Evolutionary conservation across 2,888 invertebrate species (phyloP), one percentile per base, ranked within the genome.

Genomic region (Troilus luridus): DNA sequence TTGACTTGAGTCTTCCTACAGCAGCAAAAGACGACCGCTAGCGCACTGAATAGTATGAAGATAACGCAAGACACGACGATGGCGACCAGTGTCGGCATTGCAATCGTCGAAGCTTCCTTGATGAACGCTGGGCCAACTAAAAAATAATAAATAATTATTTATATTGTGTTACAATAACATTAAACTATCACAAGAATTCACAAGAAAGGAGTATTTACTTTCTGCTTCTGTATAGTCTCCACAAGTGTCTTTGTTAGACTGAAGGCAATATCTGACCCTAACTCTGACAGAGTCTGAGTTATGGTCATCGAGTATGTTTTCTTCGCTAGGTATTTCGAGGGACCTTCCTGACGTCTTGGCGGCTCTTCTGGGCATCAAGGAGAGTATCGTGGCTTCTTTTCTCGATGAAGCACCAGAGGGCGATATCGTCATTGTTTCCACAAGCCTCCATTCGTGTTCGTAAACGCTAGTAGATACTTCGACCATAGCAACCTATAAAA

Each of bases 181-280:
- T 41, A 17, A 41, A 3, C 1, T 17, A 24, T 17, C 41, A 2
- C 3, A 62, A 60, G 9, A 9, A n/a, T 67, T 64, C 8, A 11
- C 2, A n/a, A n/a, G 64, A 64, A 56, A 67, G n/a, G 8, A 67
- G 24, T 91, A 96, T 97, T 97, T 94, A 97, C 97, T 96, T 93
- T 97, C 97, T 58, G 98, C 98, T 93, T 97, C 97, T 0, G 96
- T 95, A 94, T 97, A 97, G 81, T 97, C 97, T 60, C 98, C 97
- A 94, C 98, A 98, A 93, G 97, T 96, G 91, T 97, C 97, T 90
- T 96, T 96, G 94, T 97, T 97, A 88, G 96, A 96, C 93, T 97
- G 96, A 90, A 98, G 95, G 93, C 98, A 98, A 64, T 98, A 95
- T 93, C 97, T 97, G 24, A 98, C 96, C 89, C 98, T 95, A 88